Percentiles rank a stretch among this genome's conserved stretches.
Evolutionary conservation across 2,113 vertebrate genomes (phyloP).

Genomic region (Candoia aspera): DNA sequence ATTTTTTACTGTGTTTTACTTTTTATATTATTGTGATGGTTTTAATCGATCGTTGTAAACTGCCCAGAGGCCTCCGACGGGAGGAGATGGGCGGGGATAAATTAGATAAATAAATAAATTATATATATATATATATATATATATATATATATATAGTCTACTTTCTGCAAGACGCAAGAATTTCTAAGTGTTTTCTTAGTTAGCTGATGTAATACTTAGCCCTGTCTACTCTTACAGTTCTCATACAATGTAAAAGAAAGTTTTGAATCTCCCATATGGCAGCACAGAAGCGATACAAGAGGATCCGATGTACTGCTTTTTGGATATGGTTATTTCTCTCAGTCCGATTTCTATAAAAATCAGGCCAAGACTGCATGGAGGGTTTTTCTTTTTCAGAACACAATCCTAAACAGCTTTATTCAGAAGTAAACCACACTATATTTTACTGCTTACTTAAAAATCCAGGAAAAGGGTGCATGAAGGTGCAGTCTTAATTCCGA

Average conservation of each 20-base stretch:
- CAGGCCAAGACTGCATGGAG: background rate
- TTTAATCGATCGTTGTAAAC: too few species aligned
- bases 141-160: conserved; percentile 24
- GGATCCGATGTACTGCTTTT: background rate
- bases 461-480: background rate
- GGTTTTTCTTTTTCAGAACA: background rate
- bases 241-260: background rate
- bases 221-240: conserved; percentile 9
- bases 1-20: too few species aligned
- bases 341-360: background rate
- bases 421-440: background rate
- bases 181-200: conserved; percentile 22
- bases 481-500: background rate
- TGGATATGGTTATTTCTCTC: background rate
- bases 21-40: too few species aligned
- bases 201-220: background rate
- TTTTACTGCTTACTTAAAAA: background rate
- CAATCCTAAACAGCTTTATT: background rate
- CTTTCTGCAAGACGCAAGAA: conserved; percentile 22
- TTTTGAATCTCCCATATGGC: background rate
- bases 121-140: too few species aligned
- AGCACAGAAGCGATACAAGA: too few species aligned
- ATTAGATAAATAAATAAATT: too few species aligned
- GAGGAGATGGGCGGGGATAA: too few species aligned
- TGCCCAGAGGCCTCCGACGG: too few species aligned